Evolutionary conservation across 2,797 vertebrate species (phyloP), one percentile per base, ranked within the genome.

Genomic region (Mus caroli): DNA sequence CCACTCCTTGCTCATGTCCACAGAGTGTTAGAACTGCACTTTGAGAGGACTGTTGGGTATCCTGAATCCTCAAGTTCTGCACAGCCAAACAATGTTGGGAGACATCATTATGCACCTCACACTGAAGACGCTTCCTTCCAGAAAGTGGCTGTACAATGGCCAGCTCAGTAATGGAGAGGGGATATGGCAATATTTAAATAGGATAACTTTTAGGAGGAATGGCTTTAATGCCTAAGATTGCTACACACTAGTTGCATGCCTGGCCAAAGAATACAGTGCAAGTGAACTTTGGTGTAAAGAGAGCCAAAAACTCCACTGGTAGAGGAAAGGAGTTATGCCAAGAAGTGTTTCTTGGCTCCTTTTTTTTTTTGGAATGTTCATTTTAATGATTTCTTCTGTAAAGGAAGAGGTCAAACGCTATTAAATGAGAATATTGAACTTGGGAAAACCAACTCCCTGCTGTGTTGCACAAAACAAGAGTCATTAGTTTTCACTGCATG

Each of bases 401-500:
- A 85, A 31, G 28, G 31, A 91, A 52, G 54, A 79, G 37, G 26
- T 20, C 0, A 34, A 73, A 4, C 12, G 56, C 14, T 9, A 50
- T 20, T 62, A 54, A 90, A n/a, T 88, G 22, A 92, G 79, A 83
- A 94, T 34, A 2, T 4, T 52, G 5, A 92, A 77, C 2, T 50
- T 31, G 22, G 26, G 5, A 69, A 67, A 85, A 46, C 40, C n/a
- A 76, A 90, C 34, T 34, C 26, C 58, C 19, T 71, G 67, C 34
- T 79, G 73, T 28, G 10, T 11, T 34, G 2, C 26, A 71, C 67
- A 15, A 71, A 71, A 52, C 11, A 1, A 56, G 15, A n/a, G 31
- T 7, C 19, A 26, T 14, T 12, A 17, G 1, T 1, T 62, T 37
- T 28, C 80, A 31, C 3, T 26, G n/a, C 0, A 4, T 3, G 1